Base-by-base conservation (phyloP, 2,888 invertebrate species). In the Trachelus troglodyta region DNA sequence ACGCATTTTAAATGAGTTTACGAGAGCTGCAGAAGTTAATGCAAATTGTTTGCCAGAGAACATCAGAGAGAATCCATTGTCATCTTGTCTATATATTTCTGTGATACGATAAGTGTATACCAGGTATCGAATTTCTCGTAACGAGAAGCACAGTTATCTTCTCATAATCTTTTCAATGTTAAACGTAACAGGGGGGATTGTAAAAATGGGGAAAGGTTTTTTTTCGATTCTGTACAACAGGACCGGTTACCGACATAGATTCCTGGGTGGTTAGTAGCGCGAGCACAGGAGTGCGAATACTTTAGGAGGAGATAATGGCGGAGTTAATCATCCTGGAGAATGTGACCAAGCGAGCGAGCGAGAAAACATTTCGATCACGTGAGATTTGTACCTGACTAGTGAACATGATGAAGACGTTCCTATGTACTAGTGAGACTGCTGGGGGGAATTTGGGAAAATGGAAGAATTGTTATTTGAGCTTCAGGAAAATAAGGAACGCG, bases 391-490 rank as follows among this genome's bases (percentile, higher is more conserved):
- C 9, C 56, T 56, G 56, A 56, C 56, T 56, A 56, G 56, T 56
- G 9, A 56, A 56, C 56, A 56, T 23, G 9, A 56, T 56, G 56
- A 23, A 56, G 56, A 56, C 23, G 23, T 9, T 56, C 23, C 23
- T 56, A 9, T 56, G 23, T 23, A 56, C 56, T 56, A 56, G 56
- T 9, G 23, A 56, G 23, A 56, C 56, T 23, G 9, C 56, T 56
- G 77, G 74, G 15, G 74, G 74, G 68, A 34, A 33, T 23, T 15
- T 30, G 40, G 77, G 75, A 71, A 34, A 68, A 74, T 69, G 77
- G 69, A 69, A 75, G 69, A 34, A 75, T 77, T 77, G 34, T 77
- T 75, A 77, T 77, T 77, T 77, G 69, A 77, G 77, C 77, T 75
- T 69, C 77, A 75, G 77, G 77, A 69, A 71, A 77, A 77, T 77